Percentiles rank a stretch among this genome's conserved stretches.
Conservation (phyloP, 2,888 invertebrate species). For the Ormyrus thymus region DNA sequence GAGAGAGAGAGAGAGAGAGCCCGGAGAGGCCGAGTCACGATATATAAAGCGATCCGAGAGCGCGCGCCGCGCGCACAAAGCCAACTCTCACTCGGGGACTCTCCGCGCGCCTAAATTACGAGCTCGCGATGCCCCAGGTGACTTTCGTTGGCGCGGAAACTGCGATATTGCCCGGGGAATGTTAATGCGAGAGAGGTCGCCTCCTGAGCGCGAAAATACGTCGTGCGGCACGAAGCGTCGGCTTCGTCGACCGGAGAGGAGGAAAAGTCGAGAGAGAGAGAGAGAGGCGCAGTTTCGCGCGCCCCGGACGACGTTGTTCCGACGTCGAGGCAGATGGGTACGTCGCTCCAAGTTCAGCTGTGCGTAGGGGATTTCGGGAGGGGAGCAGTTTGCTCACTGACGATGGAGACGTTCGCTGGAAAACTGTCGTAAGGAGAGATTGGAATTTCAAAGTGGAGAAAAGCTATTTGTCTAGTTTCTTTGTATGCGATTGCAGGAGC, state of each 20-base stretch:
- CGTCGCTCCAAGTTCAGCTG: no score
- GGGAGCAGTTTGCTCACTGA: no score
- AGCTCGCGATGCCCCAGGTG: not conserved
- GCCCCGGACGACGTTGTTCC: not conserved
- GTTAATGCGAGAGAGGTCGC: not conserved
- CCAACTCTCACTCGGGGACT: no score
- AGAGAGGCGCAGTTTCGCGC: conserved; percentile 19
- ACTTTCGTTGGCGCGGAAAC: conserved; percentile 37
- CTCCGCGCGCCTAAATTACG: conserved; percentile 20
- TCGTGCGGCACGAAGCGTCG: no score
- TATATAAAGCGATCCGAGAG: conserved; percentile 20
- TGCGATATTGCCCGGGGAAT: conserved; percentile 19
- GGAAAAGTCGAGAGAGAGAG: no score
- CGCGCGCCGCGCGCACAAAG: no score
- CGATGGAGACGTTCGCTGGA: not conserved
- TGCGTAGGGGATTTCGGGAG: no score
- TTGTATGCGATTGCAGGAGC: no score
- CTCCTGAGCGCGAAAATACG: no score
- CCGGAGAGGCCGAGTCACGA: conserved; percentile 14
- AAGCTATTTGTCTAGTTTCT: not conserved
- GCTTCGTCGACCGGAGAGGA: no score
- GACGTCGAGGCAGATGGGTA: not conserved
- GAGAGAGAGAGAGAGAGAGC: no score
- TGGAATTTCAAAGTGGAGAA: not conserved
- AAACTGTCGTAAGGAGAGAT: not conserved